These are phyloP conservation scores for Sphenodon punctatus DNA, from an alignment of 2,797 vertebrate species.

Conservation along the genomic window DNA sequence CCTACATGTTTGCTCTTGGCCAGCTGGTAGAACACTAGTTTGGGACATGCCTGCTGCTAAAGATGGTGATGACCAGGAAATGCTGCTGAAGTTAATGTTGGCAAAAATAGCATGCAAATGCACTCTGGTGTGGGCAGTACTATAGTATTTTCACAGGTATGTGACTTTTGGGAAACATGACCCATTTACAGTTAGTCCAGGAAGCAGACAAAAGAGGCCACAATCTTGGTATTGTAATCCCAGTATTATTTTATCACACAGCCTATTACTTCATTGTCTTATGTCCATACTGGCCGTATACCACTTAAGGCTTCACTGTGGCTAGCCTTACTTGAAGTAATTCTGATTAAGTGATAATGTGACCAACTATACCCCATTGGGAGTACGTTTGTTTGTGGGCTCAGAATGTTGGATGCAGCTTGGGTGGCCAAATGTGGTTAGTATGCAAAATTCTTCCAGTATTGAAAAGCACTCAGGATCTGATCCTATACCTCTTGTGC, in stretches of 20 bases:
- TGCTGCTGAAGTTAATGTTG: background rate
- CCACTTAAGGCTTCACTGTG: background rate
- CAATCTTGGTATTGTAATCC: background rate
- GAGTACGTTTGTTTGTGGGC: background rate
- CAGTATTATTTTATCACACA: background rate
- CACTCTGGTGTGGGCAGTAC: background rate
- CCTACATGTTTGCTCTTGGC: background rate
- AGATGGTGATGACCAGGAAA: background rate
- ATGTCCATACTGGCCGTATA: background rate
- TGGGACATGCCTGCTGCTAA: background rate
- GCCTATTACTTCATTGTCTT: background rate
- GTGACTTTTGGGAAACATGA: accelerated
- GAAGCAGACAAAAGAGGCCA: background rate
- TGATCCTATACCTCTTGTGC: background rate
- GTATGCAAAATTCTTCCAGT: background rate
- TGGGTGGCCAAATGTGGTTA: background rate
- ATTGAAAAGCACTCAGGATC: background rate
- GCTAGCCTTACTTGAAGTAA: background rate
- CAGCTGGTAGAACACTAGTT: slow-evolving; percentile 3
- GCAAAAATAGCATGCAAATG: background rate
- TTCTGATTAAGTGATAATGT: too few species aligned
- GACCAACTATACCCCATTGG: too few species aligned
- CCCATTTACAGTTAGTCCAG: too few species aligned
- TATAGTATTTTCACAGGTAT: background rate
- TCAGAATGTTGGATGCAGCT: background rate